phyloP scores from a whole-genome alignment of 2,113 vertebrate genomes.

The Hoplias malabaricus region DNA sequence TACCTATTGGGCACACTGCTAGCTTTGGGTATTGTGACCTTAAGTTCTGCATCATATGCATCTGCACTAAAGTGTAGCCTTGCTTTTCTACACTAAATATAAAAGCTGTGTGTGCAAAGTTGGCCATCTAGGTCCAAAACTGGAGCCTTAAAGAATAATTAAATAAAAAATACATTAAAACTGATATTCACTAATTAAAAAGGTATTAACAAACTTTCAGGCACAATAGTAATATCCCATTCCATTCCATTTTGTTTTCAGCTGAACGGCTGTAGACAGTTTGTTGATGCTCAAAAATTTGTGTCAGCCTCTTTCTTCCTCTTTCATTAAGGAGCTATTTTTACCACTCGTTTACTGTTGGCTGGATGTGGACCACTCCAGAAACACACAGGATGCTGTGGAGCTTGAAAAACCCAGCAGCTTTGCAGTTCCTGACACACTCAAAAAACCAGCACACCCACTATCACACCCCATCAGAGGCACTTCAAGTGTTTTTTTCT shows the following conservation, averaged over 20 bases:
- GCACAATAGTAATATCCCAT: not conserved
- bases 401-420: not conserved
- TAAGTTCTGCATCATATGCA: too few relatives aligned
- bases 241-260: not conserved
- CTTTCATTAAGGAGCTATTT: slow-evolving; percentile 6
- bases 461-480: not conserved
- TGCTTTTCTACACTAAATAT: too few relatives aligned
- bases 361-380: not conserved
- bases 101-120: too few relatives aligned
- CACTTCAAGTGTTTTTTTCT: not conserved
- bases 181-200: too few relatives aligned
- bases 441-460: not conserved
- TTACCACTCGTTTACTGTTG: not conserved
- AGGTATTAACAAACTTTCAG: too few relatives aligned
- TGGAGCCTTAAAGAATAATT: too few relatives aligned
- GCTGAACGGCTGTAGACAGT: not conserved
- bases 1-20: too few relatives aligned
- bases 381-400: not conserved
- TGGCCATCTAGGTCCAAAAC: too few relatives aligned
- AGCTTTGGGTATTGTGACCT: too few relatives aligned
- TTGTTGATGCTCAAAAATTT: not conserved
- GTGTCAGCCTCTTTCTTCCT: not conserved
- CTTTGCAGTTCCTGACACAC: not conserved
- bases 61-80: too few relatives aligned
- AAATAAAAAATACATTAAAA: too few relatives aligned